A percentile compares a stretch with the other conserved stretches of the same genome.
phyloP scores from a whole-genome alignment of 2,888 invertebrate genomes.

The Polydrusus cervinus region DNA sequence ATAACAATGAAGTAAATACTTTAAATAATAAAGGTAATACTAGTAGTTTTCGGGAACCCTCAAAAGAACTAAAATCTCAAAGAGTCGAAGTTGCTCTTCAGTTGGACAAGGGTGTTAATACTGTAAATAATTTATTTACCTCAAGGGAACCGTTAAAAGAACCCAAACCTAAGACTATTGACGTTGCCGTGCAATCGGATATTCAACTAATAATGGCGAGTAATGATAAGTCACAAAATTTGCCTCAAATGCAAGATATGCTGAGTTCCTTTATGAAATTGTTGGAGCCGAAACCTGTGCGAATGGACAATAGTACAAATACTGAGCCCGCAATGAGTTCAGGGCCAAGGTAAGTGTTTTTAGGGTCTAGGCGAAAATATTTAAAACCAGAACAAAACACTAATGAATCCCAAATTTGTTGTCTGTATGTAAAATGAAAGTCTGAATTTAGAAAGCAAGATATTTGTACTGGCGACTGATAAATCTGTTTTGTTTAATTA shows the following conservation, averaged over 20 bases:
- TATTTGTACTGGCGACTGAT: too few relatives aligned
- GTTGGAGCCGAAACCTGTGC: slow-evolving; percentile 58
- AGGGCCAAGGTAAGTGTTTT: slow-evolving; percentile 7
- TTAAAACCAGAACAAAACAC: not conserved
- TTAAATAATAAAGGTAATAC: not conserved
- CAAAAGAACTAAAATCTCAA: not conserved
- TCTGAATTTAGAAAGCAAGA: too few relatives aligned
- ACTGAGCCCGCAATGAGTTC: slow-evolving; percentile 59
- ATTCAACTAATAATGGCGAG: slow-evolving; percentile 52
- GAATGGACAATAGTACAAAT: slow-evolving; percentile 64
- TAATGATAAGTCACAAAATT: slow-evolving; percentile 49
- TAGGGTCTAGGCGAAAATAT: not conserved
- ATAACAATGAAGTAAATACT: not conserved
- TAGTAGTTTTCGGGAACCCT: not conserved
- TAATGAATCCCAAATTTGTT: too few relatives aligned
- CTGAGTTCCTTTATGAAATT: slow-evolving; percentile 61
- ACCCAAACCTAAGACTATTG: slow-evolving; percentile 18
- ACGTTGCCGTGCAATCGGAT: slow-evolving; percentile 59
- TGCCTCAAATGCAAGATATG: slow-evolving; percentile 54
- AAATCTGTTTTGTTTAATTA: too few relatives aligned
- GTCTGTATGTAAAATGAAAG: too few relatives aligned
- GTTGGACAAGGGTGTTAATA: slow-evolving; percentile 48
- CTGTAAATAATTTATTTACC: not conserved
- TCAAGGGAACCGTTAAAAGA: slow-evolving; percentile 3
- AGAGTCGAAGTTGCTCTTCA: slow-evolving; percentile 54